Evolutionary conservation across 2,113 vertebrate species (phyloP).

Genomic region (Cryptotis parvus): DNA sequence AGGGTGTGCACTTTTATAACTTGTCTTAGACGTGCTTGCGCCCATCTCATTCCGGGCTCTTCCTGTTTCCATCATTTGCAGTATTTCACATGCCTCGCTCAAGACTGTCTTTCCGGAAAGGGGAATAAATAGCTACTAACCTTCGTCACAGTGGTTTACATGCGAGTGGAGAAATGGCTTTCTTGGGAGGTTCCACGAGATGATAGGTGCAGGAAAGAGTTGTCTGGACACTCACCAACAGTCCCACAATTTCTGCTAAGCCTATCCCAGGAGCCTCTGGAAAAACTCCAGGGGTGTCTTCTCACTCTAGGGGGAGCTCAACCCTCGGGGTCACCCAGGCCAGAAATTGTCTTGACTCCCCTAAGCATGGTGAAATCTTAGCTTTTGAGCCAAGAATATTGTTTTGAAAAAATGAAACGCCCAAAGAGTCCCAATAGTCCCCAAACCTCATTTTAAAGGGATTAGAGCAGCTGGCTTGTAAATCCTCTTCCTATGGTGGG

Average conservation of each 20-base stretch:
- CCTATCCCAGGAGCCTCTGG: not conserved
- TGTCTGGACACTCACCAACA: not conserved
- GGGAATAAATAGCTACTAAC: not conserved
- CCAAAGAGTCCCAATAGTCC: conserved; percentile 77
- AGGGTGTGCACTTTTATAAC: fast-evolving
- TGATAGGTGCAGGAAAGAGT: not conserved
- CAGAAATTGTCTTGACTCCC: conserved; percentile 45
- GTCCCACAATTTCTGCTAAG: not conserved
- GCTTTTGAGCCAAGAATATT: conserved; percentile 53
- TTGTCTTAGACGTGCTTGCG: not conserved
- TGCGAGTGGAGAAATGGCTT: not conserved
- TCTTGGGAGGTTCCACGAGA: not conserved
- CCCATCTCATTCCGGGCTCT: not conserved
- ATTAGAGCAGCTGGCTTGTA: conserved; percentile 87
- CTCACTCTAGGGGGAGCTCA: not conserved
- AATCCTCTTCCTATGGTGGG: conserved; percentile 86
- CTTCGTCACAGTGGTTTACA: not conserved
- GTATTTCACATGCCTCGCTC: not conserved
- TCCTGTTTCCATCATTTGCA: not conserved
- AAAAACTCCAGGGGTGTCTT: not conserved
- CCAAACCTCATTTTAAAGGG: conserved; percentile 89
- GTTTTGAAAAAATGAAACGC: conserved; percentile 75
- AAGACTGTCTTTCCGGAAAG: not conserved
- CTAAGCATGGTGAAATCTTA: conserved; percentile 48
- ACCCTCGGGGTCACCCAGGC: not conserved